These are phyloP conservation scores for Sciurus niger DNA, from an alignment of 2,113 vertebrate genomes.

Conservation along the genomic window DNA sequence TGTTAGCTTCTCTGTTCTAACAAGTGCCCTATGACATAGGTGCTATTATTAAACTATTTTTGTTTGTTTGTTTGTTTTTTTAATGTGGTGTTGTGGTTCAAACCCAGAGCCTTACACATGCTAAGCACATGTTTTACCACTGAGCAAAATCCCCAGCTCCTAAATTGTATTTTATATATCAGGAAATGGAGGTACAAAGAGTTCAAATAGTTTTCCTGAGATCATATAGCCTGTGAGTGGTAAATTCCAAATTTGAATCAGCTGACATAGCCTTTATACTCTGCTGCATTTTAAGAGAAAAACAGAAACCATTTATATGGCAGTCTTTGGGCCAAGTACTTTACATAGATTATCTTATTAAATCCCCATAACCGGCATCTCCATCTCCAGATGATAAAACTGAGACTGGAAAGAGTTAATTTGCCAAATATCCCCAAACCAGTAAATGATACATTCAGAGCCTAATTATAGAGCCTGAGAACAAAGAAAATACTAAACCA, in stretches of 20 bases:
- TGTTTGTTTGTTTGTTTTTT: not conserved
- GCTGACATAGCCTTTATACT: not conserved
- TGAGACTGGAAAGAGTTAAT: constrained; percentile 20
- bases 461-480: not conserved
- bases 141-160: not conserved
- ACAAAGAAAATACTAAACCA: not conserved
- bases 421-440: not conserved
- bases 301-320: not conserved
- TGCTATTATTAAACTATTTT: not conserved
- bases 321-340: not conserved
- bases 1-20: not conserved
- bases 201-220: not conserved
- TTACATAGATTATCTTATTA: not conserved
- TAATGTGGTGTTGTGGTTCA: not conserved
- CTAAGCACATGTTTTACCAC: not conserved
- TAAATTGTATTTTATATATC: not conserved
- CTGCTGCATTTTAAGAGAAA: not conserved
- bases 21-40: not conserved
- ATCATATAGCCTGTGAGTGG: not conserved
- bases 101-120: not conserved
- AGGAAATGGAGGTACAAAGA: constrained; percentile 22
- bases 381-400: constrained; percentile 31
- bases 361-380: not conserved
- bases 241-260: not conserved
- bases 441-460: not conserved